phyloP scores from a whole-genome alignment of 2,113 vertebrate species.

The Halichoerus grypus region DNA sequence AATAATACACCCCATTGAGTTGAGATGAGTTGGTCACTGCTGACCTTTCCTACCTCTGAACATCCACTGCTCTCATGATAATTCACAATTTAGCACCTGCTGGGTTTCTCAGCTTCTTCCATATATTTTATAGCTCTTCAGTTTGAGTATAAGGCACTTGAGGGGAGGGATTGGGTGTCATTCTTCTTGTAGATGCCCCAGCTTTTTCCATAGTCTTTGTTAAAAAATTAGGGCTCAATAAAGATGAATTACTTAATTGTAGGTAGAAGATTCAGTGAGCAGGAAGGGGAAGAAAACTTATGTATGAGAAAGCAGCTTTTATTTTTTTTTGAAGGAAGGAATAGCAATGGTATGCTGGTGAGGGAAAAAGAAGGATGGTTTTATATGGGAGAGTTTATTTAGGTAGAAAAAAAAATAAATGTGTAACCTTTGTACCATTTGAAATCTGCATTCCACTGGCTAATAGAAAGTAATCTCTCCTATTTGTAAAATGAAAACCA shows the following conservation, averaged over 20 bases:
- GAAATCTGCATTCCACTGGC: slow-evolving; percentile 52
- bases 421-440: slow-evolving; percentile 43
- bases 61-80: background rate
- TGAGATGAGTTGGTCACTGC: background rate
- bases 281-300: background rate
- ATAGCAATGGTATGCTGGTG: background rate
- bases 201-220: background rate
- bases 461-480: slow-evolving; percentile 70
- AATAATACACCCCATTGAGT: background rate
- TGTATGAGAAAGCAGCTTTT: background rate
- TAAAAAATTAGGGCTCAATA: background rate
- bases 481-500: slow-evolving; percentile 70
- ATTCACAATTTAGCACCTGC: background rate
- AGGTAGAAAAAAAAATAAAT: slow-evolving; percentile 44
- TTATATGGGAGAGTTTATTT: slow-evolving; percentile 28
- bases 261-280: background rate
- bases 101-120: background rate
- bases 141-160: background rate
- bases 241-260: background rate
- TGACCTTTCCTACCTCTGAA: background rate
- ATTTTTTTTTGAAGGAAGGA: background rate
- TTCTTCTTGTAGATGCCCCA: background rate
- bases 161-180: background rate
- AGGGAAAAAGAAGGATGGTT: background rate
- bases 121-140: background rate